Conservation (phyloP, 23 tunicate species). For the Ciona savignyi region DNA sequence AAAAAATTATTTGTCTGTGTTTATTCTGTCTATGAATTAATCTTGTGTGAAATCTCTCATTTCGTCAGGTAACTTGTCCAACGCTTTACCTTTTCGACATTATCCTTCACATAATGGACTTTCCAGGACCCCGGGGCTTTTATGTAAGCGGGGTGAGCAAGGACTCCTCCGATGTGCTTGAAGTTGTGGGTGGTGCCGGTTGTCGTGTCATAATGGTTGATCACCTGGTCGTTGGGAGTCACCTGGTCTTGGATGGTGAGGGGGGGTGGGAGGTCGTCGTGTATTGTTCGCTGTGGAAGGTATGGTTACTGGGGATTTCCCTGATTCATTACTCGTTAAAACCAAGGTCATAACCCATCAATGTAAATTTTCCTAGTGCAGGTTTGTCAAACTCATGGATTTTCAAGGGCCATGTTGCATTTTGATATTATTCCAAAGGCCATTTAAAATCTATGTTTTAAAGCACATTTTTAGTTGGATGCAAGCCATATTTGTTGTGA, state of each 20-base stretch:
- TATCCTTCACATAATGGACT: slow-evolving; percentile 83
- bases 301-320: no score
- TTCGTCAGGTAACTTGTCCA: not conserved
- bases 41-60: not conserved
- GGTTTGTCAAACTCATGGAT: no score
- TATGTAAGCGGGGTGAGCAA: slow-evolving; percentile 53
- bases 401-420: no score
- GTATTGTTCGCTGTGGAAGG: slow-evolving; percentile 67
- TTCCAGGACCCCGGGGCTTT: slow-evolving; percentile 85
- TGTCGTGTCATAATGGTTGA: slow-evolving; percentile 73
- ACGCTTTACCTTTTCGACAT: slow-evolving; percentile 62
- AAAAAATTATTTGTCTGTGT: no score
- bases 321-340: no score
- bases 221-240: slow-evolving; percentile 48
- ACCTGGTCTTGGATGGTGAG: slow-evolving; percentile 53
- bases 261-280: slow-evolving; percentile 77
- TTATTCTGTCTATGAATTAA: no score
- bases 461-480: no score
- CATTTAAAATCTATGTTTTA: no score
- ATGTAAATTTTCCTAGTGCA: no score
- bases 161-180: slow-evolving; percentile 69
- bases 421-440: no score
- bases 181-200: slow-evolving; percentile 80
- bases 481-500: no score
- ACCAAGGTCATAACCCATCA: no score